phyloP scores from a whole-genome alignment of 2,797 vertebrate species.

The Valencia hispanica region DNA sequence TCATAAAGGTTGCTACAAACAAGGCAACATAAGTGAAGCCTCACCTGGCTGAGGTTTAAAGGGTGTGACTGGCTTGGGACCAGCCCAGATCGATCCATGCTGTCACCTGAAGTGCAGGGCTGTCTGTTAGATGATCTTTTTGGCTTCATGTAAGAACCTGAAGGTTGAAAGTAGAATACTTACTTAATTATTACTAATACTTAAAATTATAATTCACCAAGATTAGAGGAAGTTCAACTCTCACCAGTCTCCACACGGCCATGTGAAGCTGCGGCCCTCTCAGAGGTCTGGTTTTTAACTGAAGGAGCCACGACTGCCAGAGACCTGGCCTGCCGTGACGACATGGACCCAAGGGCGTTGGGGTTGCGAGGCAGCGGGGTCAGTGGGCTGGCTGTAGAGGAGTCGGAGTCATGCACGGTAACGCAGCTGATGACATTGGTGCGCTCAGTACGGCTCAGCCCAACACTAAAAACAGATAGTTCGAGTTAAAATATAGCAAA shows the following conservation, averaged over 20 bases:
- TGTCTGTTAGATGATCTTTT: conserved; percentile 89
- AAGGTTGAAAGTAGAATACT: conserved; percentile 9
- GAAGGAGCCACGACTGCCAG: conserved; percentile 93
- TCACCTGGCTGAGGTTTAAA: conserved; percentile 98
- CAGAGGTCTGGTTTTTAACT: conserved; percentile 85
- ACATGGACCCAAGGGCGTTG: conserved; percentile 66
- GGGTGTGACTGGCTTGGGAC: conserved; percentile 88
- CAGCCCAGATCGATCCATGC: conserved; percentile 81
- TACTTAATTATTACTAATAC: neutral
- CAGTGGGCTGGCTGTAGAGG: conserved; percentile 91
- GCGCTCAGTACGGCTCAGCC: conserved; percentile 84
- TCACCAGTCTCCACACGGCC: conserved; percentile 66
- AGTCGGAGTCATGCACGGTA: conserved; percentile 97
- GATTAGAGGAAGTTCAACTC: neutral
- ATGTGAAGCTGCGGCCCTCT: conserved; percentile 69
- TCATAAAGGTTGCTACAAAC: neutral
- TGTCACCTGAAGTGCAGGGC: conserved; percentile 87
- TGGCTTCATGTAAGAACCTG: conserved; percentile 83
- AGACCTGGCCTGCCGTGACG: conserved; percentile 83
- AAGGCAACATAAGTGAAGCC: neutral
- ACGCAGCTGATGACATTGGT: conserved; percentile 99
- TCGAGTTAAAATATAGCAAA: neutral
- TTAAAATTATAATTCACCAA: neutral
- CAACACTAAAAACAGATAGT: conserved; percentile 71
- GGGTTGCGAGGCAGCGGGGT: conserved; percentile 82